Percentiles rank a stretch among this genome's conserved stretches.
Conservation (phyloP, 1,140 invertebrate genomes). For the Drosophila ananassae region DNA sequence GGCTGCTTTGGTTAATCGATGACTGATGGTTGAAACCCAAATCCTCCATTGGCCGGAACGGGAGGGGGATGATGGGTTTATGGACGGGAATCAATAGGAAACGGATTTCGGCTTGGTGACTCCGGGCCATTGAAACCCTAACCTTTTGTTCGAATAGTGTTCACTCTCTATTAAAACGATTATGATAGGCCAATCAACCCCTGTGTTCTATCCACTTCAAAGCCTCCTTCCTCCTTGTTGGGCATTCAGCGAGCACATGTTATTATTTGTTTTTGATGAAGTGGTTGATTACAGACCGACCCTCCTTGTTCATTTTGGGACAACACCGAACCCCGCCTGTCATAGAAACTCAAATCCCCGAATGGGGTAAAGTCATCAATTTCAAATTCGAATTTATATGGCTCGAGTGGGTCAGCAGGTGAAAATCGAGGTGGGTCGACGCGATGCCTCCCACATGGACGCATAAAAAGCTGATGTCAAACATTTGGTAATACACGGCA, state of each 20-base stretch:
- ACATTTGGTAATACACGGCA: slow-evolving; percentile 57
- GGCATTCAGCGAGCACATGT: slow-evolving; percentile 48
- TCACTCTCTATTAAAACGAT: slow-evolving; percentile 28
- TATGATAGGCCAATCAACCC: slow-evolving; percentile 62
- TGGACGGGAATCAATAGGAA: not conserved
- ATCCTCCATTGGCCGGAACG: slow-evolving; percentile 16
- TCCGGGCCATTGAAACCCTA: not conserved
- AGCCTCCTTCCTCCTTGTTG: slow-evolving; percentile 3
- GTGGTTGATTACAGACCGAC: slow-evolving; percentile 39
- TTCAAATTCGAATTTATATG: slow-evolving; percentile 23
- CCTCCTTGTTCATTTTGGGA: slow-evolving; percentile 20
- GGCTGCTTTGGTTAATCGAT: slow-evolving; percentile 45
- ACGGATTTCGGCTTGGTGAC: not conserved
- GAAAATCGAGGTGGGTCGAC: slow-evolving; percentile 43
- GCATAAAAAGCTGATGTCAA: slow-evolving; percentile 54
- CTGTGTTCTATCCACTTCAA: slow-evolving; percentile 15
- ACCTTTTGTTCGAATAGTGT: slow-evolving; percentile 34
- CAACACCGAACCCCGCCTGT: slow-evolving; percentile 19
- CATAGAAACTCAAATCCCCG: slow-evolving; percentile 8
- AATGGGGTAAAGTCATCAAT: slow-evolving; percentile 34
- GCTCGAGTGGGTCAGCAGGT: slow-evolving; percentile 62
- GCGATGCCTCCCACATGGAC: slow-evolving; percentile 20
- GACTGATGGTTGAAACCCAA: slow-evolving; percentile 50
- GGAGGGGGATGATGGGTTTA: not conserved
- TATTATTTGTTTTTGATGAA: slow-evolving; percentile 63